Base-by-base conservation (phyloP, 1,140 invertebrate species). In the Sitodiplosis mosellana region DNA sequence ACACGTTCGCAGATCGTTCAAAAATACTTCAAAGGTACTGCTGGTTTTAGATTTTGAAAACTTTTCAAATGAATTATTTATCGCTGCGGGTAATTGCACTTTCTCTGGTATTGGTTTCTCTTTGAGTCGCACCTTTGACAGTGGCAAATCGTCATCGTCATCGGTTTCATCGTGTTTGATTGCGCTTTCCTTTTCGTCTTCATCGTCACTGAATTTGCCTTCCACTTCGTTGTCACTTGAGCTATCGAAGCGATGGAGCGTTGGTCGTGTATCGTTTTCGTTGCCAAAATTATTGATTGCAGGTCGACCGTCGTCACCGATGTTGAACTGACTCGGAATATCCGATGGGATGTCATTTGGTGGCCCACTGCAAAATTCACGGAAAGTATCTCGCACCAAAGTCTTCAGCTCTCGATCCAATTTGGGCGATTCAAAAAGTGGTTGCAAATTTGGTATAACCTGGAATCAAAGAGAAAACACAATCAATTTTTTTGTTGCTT, bases 371-470 rank as follows among this genome's bases (percentile, higher is more conserved):
- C 87, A 91, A 66, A 95, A 94, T 67, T 95, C 90, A 55, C 83
- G 78, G 61, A 95, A 95, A 47, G 83, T 87, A 57, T 92, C 88
- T 51, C 83, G 73, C 44, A 96, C 81, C 59, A 90, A 81, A 49
- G 72, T 75, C 41, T 87, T 69, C 45, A 96, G 67, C 63, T 96
- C 91, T 54, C 79, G 73, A 64, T 97, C 92, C 48, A 96, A 69
- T 65, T 93, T 93, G 11, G 81, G 80, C 62, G 87, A 93, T 57
- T 95, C 90, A 69, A 97, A 93, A 43, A 96, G 67, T 7, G 89
- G 87, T 54, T 83, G 80, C 43, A 96, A 68, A 53, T 86, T 90
- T 51, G 83, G 80, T 54, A 95, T 70, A 47, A 64, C 62, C 61
- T 64, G 42, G 6, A 8, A 44, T 6, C 18, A n/a, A n/a, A 44